These are phyloP conservation scores for Neotragus pygmaeus DNA, from an alignment of 2,113 vertebrate genomes.

Conservation along the genomic window DNA sequence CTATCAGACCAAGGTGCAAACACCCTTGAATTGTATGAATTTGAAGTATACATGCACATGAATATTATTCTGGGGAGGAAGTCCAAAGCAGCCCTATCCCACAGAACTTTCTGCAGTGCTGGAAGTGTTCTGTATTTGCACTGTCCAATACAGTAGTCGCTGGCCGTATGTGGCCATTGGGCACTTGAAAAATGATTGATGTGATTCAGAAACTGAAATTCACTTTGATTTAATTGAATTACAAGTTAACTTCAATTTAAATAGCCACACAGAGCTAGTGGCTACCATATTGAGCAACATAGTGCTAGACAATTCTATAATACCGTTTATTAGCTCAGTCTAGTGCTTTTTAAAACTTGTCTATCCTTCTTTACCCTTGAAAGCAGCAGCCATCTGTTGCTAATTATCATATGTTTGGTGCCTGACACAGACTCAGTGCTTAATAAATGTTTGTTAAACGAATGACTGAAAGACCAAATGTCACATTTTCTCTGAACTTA, in stretches of 20 bases:
- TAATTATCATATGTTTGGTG: neutral
- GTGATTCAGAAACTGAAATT: neutral
- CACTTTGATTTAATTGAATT: neutral
- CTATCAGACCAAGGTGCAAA: neutral
- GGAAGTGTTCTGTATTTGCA: neutral
- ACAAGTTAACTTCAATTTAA: neutral
- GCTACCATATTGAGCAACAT: neutral
- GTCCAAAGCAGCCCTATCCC: neutral
- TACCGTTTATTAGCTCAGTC: neutral
- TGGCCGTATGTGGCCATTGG: neutral
- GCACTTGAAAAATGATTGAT: neutral
- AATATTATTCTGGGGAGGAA: neutral
- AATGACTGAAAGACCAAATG: neutral
- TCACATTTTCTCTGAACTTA: neutral
- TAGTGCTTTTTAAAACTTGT: neutral
- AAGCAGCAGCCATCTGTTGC: neutral
- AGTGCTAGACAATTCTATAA: neutral
- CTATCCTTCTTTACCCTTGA: neutral
- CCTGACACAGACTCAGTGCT: neutral
- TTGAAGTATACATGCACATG: neutral
- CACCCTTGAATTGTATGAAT: neutral
- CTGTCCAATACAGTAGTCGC: neutral
- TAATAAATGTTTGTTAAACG: neutral
- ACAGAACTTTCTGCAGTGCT: neutral
- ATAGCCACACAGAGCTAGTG: neutral